Conservation (phyloP, 2,888 invertebrate genomes). For the Polia nebulosa region DNA sequence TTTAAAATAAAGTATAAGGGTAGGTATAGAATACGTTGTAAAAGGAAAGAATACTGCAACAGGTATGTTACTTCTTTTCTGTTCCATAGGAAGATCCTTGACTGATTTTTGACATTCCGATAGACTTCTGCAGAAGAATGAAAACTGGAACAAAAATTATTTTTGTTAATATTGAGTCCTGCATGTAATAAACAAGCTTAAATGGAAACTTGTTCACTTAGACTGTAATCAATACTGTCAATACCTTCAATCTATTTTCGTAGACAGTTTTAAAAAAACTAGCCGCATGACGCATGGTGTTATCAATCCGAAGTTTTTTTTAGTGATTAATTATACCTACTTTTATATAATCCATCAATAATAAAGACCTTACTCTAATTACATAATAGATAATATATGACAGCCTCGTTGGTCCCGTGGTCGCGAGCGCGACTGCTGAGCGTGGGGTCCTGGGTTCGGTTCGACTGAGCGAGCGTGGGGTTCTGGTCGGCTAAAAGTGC, state of each 20-base stretch:
- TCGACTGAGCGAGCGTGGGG: no score
- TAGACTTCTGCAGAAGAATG: constrained; percentile 94
- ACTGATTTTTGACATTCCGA: constrained; percentile 96
- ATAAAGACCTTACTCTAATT: not conserved
- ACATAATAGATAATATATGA: not conserved
- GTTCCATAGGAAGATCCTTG: constrained; percentile 96
- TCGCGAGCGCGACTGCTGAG: no score
- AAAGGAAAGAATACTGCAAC: constrained; percentile 64
- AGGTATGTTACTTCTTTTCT: constrained; percentile 86
- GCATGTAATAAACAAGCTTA: no score
- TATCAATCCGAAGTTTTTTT: not conserved
- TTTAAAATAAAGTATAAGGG: constrained; percentile 62
- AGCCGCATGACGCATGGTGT: no score
- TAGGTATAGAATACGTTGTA: constrained; percentile 61
- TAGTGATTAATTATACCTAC: constrained; percentile 1
- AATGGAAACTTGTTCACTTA: no score
- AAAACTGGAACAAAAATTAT: constrained; percentile 92
- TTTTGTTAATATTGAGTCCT: not conserved
- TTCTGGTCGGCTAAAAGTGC: no score
- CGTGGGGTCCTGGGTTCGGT: no score
- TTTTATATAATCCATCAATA: not conserved
- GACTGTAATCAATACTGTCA: not conserved
- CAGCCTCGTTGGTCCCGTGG: no score
- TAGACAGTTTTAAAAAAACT: not conserved
- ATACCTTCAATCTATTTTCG: not conserved